These are phyloP conservation scores for Taurulus bubalis DNA, from an alignment of 2,113 vertebrate species.

Conservation along the genomic window DNA sequence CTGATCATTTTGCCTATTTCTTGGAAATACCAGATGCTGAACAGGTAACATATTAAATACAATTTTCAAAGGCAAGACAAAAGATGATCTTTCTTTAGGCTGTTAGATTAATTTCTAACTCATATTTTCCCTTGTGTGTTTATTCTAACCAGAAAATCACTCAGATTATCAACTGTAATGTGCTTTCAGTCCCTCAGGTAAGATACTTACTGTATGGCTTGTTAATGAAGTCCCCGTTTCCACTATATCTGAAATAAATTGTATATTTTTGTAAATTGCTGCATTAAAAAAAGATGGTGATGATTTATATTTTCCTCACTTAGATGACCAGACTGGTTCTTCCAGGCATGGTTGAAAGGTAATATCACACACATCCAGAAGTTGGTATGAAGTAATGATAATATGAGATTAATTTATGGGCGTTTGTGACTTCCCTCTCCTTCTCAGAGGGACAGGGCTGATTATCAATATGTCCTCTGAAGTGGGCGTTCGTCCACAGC, in stretches of 20 bases:
- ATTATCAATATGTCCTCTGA: constrained; percentile 84
- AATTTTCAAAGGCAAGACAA: neutral
- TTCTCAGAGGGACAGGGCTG: constrained; percentile 74
- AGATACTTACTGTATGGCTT: neutral
- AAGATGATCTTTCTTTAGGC: too few relatives aligned
- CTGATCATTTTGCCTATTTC: constrained; percentile 71
- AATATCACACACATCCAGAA: constrained; percentile 10
- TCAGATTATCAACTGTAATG: constrained; percentile 83
- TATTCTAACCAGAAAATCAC: constrained; percentile 76
- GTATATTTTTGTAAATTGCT: neutral
- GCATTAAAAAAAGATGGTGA: neutral
- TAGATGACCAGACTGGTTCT: constrained; percentile 83
- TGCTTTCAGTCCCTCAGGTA: constrained; percentile 83
- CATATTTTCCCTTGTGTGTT: neutral
- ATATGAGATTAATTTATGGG: neutral
- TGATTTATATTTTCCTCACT: constrained; percentile 1
- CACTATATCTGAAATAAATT: neutral
- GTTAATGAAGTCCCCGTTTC: neutral
- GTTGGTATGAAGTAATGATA: neutral
- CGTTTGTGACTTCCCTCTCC: constrained; percentile 27
- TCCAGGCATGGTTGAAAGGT: constrained; percentile 83
- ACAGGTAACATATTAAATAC: constrained; percentile 62
- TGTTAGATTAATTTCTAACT: neutral
- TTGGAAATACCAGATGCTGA: constrained; percentile 77
- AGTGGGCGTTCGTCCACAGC: constrained; percentile 72